Base-by-base conservation (phyloP, 1,140 invertebrate species). In the Theocolax elegans region DNA sequence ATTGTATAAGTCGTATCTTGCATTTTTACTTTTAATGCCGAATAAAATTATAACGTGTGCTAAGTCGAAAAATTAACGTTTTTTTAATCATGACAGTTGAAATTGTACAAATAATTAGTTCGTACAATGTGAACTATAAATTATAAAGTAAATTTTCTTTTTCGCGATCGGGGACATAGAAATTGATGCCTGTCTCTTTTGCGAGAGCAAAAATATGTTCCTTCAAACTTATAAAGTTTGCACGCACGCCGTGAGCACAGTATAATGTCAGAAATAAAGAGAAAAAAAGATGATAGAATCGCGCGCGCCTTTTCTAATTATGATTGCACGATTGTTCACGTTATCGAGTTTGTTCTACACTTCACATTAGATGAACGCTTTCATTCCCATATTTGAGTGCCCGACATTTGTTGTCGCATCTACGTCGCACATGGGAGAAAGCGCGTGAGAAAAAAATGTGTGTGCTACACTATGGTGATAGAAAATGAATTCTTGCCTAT, bases 201-300 rank as follows among this genome's bases (percentile, higher is more conserved):
- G 29, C 65, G 19, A 67, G 65, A 67, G 65, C 42, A 67, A 59
- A 67, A 58, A 67, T 21, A 67, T 67, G 64, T 66, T 66, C 64
- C 64, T 66, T 56, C 65, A 67, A 67, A 66, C 31, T 56, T 56
- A 31, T 66, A 46, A 56, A 65, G 40, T 66, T 56, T 23, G 38
- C 25, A 66, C 38, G 44, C 25, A 53, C 19, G 9, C 31, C 15
- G 27, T n/a, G 44, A 6, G 49, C 63, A 65, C 38, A 40, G 64
- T 44, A 56, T 46, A 38, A n/a, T n/a, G n/a, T 21, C 40, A 46
- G 17, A 56, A 23, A 59, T 56, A 58, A 58, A 56, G 17, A 56
- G 13, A 7, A 46, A 51, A 31, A 67, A 56, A 46, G 19, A 38
- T 17, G 35, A 46, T 38, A 48, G 6, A 40, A 31, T n/a, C 17